Evolutionary conservation across 2,797 vertebrate species (phyloP), one percentile per base, ranked within the genome.

Genomic region (Lagocephalus sceleratus): DNA sequence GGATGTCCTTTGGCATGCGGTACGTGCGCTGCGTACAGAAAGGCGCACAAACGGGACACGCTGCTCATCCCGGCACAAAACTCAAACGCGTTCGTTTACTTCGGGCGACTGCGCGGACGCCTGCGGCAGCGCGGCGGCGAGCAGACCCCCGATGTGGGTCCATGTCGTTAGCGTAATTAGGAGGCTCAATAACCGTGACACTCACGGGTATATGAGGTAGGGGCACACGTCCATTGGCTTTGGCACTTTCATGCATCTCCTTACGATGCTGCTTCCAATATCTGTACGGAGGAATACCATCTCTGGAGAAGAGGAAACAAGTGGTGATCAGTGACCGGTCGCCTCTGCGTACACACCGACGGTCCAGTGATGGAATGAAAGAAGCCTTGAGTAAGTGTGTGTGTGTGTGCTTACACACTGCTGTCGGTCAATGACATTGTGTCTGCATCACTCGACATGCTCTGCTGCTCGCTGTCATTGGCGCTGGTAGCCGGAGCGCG

Each of bases 181-280:
- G 10, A 6, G 11, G 21, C 7, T 9, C 2, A 43, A 22, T n/a
- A 16, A 23, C 11, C 23, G 22, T 40, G 5, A 10, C 10, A 90
- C 93, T 94, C 88, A 95, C 94, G 89, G 96, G 95, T 90, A 98
- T 96, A 91, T 96, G 95, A 93, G 94, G 95, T 92, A 97, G 94
- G 79, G 94, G 93, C 79, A 94, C 94, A 10, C 93, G 93, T 84
- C 95, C 94, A 47, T 98, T 97, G 76, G 92, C 94, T 94, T 94
- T 96, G 89, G 94, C 91, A 85, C 94, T 97, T 91, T 97, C 95
- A 86, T 97, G 95, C 93, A 98, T 93, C 91, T 98, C 94, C 76
- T 95, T 92, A 49, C 95, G 95, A 90, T 95, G 94, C 87, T 94
- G 94, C 83, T 95, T 97, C 58, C 94, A 92, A 85, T 92, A 92